phyloP scores from a whole-genome alignment of 2,113 vertebrate genomes.

The Furnarius figulus region DNA sequence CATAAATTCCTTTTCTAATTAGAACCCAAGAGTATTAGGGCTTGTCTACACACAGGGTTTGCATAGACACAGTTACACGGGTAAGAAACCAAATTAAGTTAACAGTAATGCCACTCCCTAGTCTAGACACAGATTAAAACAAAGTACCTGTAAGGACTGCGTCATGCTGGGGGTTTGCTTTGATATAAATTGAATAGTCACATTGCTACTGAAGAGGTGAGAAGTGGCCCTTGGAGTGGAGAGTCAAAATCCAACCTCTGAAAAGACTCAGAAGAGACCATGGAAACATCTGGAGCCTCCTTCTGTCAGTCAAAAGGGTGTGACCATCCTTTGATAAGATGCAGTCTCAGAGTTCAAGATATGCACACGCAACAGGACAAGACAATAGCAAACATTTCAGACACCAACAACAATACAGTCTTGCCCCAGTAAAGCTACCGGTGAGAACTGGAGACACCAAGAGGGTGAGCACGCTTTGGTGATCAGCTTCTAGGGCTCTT shows the following conservation, averaged over 20 bases:
- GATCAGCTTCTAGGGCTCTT: not conserved
- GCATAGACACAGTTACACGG: not conserved
- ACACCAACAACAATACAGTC: fast-evolving
- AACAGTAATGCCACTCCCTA: not conserved
- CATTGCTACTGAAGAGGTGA: not conserved
- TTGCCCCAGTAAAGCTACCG: not conserved
- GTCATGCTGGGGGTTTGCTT: not conserved
- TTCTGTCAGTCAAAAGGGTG: not conserved
- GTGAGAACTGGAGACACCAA: not conserved
- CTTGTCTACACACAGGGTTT: not conserved
- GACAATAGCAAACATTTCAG: not conserved
- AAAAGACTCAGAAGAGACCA: not conserved
- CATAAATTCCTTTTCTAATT: not conserved
- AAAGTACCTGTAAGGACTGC: not conserved
- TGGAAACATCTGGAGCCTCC: not conserved
- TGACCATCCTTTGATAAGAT: not conserved
- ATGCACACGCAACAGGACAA: not conserved
- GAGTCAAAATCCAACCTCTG: not conserved
- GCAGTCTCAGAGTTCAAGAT: not conserved
- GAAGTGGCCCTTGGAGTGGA: not conserved
- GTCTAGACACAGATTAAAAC: conserved; percentile 35
- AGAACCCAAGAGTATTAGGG: not conserved
- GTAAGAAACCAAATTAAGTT: not conserved
- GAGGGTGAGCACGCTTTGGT: not conserved
- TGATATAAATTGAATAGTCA: not conserved